phyloP scores from a whole-genome alignment of 2,797 vertebrate species.

The Hypotaenidia okinawae region DNA sequence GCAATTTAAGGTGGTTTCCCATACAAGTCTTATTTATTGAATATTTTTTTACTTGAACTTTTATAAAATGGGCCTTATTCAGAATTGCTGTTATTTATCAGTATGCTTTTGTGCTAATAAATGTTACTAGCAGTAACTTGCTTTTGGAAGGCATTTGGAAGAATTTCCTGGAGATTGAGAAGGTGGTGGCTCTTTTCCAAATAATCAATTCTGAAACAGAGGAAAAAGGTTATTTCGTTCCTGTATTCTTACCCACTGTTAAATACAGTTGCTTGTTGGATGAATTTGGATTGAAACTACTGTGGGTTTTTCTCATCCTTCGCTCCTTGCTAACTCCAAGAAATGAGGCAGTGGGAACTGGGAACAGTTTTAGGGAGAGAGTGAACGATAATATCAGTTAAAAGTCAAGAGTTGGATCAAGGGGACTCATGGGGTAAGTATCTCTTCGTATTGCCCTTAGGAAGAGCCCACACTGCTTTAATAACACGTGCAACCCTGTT shows the following conservation, averaged over 20 bases:
- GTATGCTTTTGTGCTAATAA: background rate
- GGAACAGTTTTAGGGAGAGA: background rate
- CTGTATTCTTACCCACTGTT: background rate
- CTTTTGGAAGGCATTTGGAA: background rate
- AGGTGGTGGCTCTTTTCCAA: background rate
- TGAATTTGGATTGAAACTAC: background rate
- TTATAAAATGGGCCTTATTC: background rate
- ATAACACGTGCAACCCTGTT: background rate
- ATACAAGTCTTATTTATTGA: background rate
- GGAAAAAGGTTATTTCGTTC: background rate
- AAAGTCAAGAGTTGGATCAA: background rate
- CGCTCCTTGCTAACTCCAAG: background rate
- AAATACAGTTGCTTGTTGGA: background rate
- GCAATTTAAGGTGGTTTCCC: background rate
- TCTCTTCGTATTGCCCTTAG: background rate
- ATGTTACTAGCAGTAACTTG: background rate
- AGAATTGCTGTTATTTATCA: background rate
- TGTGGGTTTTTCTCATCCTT: background rate
- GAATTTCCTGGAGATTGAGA: background rate
- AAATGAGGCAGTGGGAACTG: background rate
- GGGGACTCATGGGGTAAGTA: background rate
- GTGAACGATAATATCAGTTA: accelerated
- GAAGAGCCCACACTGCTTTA: background rate
- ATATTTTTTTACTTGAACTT: background rate
- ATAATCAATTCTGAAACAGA: background rate